phyloP scores from a whole-genome alignment of 1,140 invertebrate genomes.

The Cydia fagiglandana region DNA sequence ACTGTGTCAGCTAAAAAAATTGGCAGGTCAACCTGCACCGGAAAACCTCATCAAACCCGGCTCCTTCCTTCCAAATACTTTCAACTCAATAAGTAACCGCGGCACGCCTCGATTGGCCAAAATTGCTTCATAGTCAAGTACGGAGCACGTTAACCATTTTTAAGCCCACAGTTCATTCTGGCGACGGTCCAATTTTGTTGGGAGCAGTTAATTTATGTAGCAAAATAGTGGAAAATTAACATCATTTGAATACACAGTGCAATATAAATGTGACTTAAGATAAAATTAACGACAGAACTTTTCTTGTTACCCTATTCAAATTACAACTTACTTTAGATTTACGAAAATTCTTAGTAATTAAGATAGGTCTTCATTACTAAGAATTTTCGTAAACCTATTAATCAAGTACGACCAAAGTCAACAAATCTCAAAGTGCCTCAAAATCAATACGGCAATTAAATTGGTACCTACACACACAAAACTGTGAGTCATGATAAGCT shows the following conservation, averaged over 20 bases:
- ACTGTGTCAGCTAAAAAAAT: not conserved
- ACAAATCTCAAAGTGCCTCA: not conserved
- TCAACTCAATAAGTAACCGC: slow-evolving; percentile 23
- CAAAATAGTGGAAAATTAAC: slow-evolving; percentile 5
- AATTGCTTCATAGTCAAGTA: slow-evolving; percentile 18
- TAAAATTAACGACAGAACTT: not conserved
- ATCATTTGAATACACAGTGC: slow-evolving; percentile 4
- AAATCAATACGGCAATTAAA: slow-evolving; percentile 3
- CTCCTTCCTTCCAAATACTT: slow-evolving; percentile 3
- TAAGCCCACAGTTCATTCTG: slow-evolving; percentile 27
- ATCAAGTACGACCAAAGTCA: no score
- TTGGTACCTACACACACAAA: not conserved
- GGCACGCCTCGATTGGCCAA: slow-evolving; percentile 27
- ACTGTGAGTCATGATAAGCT: slow-evolving; percentile 16
- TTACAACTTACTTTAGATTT: no score
- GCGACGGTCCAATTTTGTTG: slow-evolving; percentile 14
- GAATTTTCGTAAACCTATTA: no score
- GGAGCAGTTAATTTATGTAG: slow-evolving; percentile 20
- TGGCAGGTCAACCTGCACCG: not conserved
- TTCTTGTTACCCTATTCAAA: no score
- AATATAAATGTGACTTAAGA: not conserved
- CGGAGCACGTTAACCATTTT: not conserved
- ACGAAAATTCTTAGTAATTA: no score
- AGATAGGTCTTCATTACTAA: no score
- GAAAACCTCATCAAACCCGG: not conserved